Base-by-base conservation (phyloP, 2,797 vertebrate genomes). In the Antennarius maculatus region DNA sequence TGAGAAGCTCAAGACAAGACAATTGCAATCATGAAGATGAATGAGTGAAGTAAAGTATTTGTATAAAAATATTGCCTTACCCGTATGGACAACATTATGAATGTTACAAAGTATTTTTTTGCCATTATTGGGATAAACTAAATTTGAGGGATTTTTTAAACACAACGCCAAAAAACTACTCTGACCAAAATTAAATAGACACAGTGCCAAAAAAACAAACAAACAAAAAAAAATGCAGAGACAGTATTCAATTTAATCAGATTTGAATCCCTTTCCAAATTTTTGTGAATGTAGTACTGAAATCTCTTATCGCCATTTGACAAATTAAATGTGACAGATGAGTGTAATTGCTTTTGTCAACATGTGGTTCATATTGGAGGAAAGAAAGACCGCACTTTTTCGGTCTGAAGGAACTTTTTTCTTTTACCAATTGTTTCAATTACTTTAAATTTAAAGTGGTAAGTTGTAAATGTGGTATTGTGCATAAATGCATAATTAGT, bases 201-300 rank as follows among this genome's bases (percentile, higher is more conserved):
- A 66, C 80, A 76, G 89, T 90, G 89, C 88, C 89, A 91, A 89
- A 90, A 91, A 89, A 90, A 85, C n/a, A 41, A 53, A 67, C 50
- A 41, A 59, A 59, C 41, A 34, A 5, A 34, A 34, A 34, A 34
- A 34, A 34, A 4, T 34, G 31, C 31, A 3, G 31, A 34, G 31
- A 28, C 63, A 79, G 75, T 82, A 72, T 88, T 86, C 76, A 51
- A 45, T 71, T 50, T 13, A 65, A 69, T 70, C 54, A 34, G n/a
- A 74, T 49, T 3, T 23, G 23, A 71, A 71, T 23, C 61, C 55
- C 6, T 12, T 61, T 67, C n/a, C 27, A 47, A 64, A 70, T 16
- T 61, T 52, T 4, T 53, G 65, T 31, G 10, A 16, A 54, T 15
- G 45, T 53, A 65, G 46, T 17, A 61, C 49, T 50, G 29, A 77